Percentiles rank a stretch among this genome's conserved stretches.
Evolutionary conservation across 2,888 invertebrate species (phyloP).

Genomic region (Drosophila austrosaltans): DNA sequence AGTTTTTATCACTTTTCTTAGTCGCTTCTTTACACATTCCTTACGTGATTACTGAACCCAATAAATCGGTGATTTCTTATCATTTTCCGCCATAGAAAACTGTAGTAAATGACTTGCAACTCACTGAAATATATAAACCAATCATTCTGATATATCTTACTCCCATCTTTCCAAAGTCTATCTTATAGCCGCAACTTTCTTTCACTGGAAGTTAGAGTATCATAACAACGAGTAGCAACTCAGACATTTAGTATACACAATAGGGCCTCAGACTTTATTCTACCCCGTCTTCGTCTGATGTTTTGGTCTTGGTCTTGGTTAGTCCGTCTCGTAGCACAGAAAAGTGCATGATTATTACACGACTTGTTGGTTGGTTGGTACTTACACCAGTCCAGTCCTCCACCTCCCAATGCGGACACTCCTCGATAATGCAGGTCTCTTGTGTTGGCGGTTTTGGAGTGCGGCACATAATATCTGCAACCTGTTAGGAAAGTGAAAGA

Average conservation of each 20-base stretch:
- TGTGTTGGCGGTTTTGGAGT: constrained; percentile 90
- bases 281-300: constrained; percentile 37
- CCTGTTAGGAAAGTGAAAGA: constrained; percentile 84
- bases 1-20: too few relatives aligned
- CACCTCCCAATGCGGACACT: constrained; percentile 94
- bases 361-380: constrained; percentile 67
- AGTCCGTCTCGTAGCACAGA: constrained; percentile 33
- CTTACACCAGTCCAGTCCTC: constrained; percentile 96
- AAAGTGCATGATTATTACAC: constrained; percentile 66
- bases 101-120: neutral
- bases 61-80: too few relatives aligned
- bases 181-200: constrained; percentile 17
- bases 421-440: constrained; percentile 92
- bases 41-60: too few relatives aligned
- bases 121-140: neutral
- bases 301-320: constrained; percentile 2
- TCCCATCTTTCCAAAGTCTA: constrained; percentile 1
- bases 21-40: too few relatives aligned
- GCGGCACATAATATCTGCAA: constrained; percentile 91
- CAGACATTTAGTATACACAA: constrained; percentile 67
- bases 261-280: constrained; percentile 52
- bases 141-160: neutral
- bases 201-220: constrained; percentile 33
- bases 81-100: too few relatives aligned
- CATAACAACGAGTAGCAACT: constrained; percentile 46